These are phyloP conservation scores for Hirtodrosophila confusa DNA, from an alignment of 2,888 invertebrate species.

Conservation along the genomic window DNA sequence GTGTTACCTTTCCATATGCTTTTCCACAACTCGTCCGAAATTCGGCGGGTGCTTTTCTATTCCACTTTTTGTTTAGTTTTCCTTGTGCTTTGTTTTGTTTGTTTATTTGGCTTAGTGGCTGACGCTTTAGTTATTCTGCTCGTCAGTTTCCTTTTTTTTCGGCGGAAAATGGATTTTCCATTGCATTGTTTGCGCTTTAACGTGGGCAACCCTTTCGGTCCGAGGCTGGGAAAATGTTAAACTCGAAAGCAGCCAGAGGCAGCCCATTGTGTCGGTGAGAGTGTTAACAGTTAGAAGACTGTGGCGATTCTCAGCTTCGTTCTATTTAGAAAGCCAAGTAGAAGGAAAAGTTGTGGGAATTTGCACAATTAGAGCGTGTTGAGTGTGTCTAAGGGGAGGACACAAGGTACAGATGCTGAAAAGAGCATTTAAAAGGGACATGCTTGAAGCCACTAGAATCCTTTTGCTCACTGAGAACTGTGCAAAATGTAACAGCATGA, in stretches of 20 bases:
- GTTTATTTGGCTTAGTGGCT: conserved; percentile 70
- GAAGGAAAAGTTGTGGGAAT: conserved; percentile 62
- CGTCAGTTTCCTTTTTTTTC: conserved; percentile 13
- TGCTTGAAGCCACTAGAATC: conserved; percentile 13
- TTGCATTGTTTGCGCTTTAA: conserved; percentile 45
- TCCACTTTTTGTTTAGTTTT: conserved; percentile 32
- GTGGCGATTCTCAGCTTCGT: conserved; percentile 28
- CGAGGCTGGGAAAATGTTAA: conserved; percentile 61
- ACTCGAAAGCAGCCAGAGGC: conserved; percentile 8
- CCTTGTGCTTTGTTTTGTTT: conserved; percentile 49
- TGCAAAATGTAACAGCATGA: conserved; percentile 24
- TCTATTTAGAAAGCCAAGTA: conserved; percentile 24
- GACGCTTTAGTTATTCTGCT: conserved; percentile 34
- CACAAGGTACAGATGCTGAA: conserved; percentile 9
- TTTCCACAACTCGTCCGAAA: conserved; percentile 31
- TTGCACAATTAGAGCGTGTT: conserved; percentile 71
- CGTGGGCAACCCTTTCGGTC: conserved; percentile 58
- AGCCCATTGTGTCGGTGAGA: conserved; percentile 29
- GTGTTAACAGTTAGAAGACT: conserved; percentile 50
- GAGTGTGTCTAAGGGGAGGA: conserved; percentile 24
- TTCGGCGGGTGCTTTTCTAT: conserved; percentile 37
- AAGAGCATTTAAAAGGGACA: conserved; percentile 24
- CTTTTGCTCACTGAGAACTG: conserved; percentile 10
- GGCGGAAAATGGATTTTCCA: conserved; percentile 61
- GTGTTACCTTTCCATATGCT: conserved; percentile 15